Evolutionary conservation across 2,797 vertebrate species (phyloP).

Genomic region (Periparus ater): DNA sequence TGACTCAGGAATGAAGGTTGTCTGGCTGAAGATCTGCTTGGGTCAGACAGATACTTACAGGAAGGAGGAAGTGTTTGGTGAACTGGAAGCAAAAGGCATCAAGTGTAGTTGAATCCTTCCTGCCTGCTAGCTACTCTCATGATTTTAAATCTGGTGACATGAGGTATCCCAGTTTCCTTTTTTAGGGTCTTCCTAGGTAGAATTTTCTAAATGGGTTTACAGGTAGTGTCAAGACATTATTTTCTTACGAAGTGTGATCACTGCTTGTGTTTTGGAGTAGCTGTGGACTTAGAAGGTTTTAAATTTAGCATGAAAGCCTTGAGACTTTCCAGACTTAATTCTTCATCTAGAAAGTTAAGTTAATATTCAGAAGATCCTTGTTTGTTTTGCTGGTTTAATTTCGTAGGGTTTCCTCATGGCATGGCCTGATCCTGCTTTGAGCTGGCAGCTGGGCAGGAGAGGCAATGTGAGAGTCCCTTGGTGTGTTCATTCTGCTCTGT

Average conservation of each 20-base stretch:
- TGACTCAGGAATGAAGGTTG: neutral
- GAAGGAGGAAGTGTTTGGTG: neutral
- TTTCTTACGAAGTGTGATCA: neutral
- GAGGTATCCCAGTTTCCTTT: neutral
- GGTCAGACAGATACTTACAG: neutral
- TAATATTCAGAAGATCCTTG: neutral
- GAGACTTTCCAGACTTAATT: neutral
- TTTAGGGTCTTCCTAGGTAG: neutral
- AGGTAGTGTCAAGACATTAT: neutral
- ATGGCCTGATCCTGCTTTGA: neutral
- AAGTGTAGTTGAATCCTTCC: neutral
- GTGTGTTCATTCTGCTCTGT: neutral
- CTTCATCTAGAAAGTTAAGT: neutral
- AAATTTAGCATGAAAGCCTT: neutral
- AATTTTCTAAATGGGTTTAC: neutral
- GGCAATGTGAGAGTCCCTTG: neutral
- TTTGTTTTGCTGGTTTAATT: slow-evolving; percentile 16
- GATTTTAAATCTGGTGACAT: neutral
- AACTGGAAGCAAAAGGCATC: neutral
- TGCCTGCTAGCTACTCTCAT: neutral
- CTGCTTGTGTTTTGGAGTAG: neutral
- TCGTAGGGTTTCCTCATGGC: neutral
- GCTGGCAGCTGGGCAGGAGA: neutral
- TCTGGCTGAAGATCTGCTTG: neutral
- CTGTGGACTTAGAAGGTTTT: neutral